These are phyloP conservation scores for Drosophila murphyi DNA, from an alignment of 1,140 invertebrate genomes.

Conservation along the genomic window DNA sequence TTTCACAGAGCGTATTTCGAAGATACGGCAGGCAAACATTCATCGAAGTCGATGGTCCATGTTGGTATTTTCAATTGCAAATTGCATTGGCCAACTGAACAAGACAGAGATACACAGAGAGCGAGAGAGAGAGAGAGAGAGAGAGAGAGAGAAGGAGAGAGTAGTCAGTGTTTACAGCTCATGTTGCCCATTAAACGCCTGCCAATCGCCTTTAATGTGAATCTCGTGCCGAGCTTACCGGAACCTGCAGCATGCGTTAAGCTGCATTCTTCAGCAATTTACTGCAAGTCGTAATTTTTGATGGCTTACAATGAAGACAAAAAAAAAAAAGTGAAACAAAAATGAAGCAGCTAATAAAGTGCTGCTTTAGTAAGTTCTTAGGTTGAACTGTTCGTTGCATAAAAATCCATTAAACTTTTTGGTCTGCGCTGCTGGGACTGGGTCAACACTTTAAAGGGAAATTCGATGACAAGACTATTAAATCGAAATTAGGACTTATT, in stretches of 20 bases:
- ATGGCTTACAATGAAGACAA: slow-evolving; percentile 38
- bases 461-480: slow-evolving; percentile 58
- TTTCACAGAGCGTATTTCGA: slow-evolving; percentile 19
- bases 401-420: slow-evolving; percentile 39
- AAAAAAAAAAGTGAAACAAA: slow-evolving; percentile 7
- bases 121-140: not conserved
- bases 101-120: not conserved
- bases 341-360: slow-evolving; percentile 1
- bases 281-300: slow-evolving; percentile 63
- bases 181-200: slow-evolving; percentile 49
- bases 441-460: slow-evolving; percentile 14
- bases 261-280: not conserved
- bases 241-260: not conserved
- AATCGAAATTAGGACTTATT: slow-evolving; percentile 64
- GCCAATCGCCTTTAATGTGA: slow-evolving; percentile 19
- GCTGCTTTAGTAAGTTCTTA: slow-evolving; percentile 19
- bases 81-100: slow-evolving; percentile 28
- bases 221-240: not conserved
- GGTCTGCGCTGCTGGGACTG: not conserved
- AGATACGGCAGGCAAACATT: slow-evolving; percentile 51
- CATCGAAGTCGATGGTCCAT: slow-evolving; percentile 16
- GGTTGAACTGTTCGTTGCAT: not conserved
- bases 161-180: slow-evolving; percentile 32
- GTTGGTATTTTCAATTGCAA: slow-evolving; percentile 51
- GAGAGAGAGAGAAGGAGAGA: not conserved